Evolutionary conservation across 2,113 vertebrate genomes (phyloP).

Genomic region (Ochotona curzoniae): DNA sequence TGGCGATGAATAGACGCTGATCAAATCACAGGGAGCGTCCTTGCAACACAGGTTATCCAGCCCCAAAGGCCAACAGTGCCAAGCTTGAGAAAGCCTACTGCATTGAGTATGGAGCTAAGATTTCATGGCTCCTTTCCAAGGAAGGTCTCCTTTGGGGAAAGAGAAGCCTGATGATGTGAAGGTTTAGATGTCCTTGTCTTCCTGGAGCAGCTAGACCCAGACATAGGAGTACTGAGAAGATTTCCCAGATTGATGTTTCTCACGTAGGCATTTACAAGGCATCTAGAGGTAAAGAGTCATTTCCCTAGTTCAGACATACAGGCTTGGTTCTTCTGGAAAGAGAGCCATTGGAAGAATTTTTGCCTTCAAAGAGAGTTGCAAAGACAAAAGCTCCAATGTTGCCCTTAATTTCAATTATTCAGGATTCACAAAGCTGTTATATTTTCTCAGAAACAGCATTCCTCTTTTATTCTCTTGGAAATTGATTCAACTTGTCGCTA

Average conservation of each 20-base stretch:
- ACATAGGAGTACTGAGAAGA: background rate
- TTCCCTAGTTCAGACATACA: background rate
- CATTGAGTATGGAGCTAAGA: background rate
- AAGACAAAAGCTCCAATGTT: conserved; percentile 40
- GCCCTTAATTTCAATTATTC: conserved; percentile 80
- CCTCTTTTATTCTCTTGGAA: conserved; percentile 72
- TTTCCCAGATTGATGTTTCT: conserved; percentile 7
- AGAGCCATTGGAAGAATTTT: background rate
- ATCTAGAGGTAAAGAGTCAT: background rate
- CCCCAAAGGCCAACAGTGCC: background rate
- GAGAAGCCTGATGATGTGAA: background rate
- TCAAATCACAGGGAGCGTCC: background rate
- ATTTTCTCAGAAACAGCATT: conserved; percentile 72
- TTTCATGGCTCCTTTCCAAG: background rate
- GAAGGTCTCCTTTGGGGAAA: background rate
- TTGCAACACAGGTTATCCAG: background rate
- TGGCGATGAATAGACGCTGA: background rate
- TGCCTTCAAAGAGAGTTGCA: background rate
- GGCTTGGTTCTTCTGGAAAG: background rate
- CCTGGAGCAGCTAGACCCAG: background rate
- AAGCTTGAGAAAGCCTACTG: background rate
- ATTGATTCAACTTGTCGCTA: conserved; percentile 67
- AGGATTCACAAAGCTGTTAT: conserved; percentile 75
- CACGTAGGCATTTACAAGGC: background rate
- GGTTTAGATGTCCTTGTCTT: background rate